Evolutionary conservation across 2,113 vertebrate species (phyloP).

Genomic region (Micromys minutus): DNA sequence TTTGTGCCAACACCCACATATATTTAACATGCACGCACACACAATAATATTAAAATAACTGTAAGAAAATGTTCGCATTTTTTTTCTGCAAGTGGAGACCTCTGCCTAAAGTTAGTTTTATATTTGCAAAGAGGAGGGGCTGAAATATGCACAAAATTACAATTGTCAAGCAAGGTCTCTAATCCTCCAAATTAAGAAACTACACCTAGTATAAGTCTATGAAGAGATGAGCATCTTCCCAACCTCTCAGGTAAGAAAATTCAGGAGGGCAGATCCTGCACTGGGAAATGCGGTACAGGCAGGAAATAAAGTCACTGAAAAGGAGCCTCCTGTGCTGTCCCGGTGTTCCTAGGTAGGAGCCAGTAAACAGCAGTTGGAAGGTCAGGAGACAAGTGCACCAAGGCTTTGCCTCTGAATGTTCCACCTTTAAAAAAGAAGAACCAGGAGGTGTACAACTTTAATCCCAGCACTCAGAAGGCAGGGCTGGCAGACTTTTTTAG

Average conservation of each 20-base stretch:
- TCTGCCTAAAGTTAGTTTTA: accelerated
- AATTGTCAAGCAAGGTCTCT: neutral
- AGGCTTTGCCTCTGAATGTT: neutral
- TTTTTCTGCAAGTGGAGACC: accelerated
- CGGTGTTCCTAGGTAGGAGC: neutral
- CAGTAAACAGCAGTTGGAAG: neutral
- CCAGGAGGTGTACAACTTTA: neutral
- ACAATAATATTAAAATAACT: neutral
- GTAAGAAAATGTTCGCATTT: neutral
- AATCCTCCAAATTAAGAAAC: neutral
- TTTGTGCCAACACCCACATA: neutral
- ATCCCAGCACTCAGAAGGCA: no score
- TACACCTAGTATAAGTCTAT: accelerated
- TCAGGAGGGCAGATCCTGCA: neutral
- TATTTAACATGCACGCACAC: neutral
- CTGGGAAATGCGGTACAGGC: accelerated
- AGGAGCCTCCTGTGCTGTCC: neutral
- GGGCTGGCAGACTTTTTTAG: no score
- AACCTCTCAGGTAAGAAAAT: neutral
- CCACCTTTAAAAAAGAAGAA: neutral
- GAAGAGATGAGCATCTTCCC: no score
- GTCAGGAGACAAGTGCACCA: neutral
- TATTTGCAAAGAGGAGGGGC: neutral
- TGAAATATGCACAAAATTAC: neutral
- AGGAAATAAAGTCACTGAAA: neutral